phyloP scores from a whole-genome alignment of 2,888 invertebrate genomes.

The Cephus runcator region DNA sequence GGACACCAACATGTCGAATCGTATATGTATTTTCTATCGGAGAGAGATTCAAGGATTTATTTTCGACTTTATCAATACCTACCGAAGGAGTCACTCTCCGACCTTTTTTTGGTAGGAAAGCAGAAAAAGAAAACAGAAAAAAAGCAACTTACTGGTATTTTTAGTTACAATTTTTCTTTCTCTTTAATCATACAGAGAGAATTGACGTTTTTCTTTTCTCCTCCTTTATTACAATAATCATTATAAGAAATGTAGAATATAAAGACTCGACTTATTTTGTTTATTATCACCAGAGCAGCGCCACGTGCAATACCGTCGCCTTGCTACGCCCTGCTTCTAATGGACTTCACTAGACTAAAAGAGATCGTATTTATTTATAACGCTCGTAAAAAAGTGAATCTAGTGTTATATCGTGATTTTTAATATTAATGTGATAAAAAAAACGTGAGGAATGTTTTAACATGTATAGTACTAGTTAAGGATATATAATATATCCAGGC shows the following conservation, averaged over 20 bases:
- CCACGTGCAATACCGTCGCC: not conserved
- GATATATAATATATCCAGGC: not conserved
- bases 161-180: not conserved
- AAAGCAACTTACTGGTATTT: not conserved
- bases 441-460: not conserved
- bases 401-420: not conserved
- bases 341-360: not conserved
- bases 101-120: not conserved
- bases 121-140: not conserved
- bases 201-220: conserved; percentile 8
- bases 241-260: conserved; percentile 8
- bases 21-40: not conserved
- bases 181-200: not conserved
- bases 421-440: not conserved
- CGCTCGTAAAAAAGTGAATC: not conserved
- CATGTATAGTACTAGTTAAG: not conserved
- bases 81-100: not conserved
- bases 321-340: not conserved
- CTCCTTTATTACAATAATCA: conserved; percentile 6
- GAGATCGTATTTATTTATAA: not conserved
- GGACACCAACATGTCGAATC: not conserved
- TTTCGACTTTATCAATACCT: not conserved
- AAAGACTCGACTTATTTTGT: conserved; percentile 11
- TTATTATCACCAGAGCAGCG: conserved; percentile 18
- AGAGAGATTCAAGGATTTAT: not conserved